Base-by-base conservation (phyloP, 1,140 invertebrate genomes). In the Sitodiplosis mosellana region DNA sequence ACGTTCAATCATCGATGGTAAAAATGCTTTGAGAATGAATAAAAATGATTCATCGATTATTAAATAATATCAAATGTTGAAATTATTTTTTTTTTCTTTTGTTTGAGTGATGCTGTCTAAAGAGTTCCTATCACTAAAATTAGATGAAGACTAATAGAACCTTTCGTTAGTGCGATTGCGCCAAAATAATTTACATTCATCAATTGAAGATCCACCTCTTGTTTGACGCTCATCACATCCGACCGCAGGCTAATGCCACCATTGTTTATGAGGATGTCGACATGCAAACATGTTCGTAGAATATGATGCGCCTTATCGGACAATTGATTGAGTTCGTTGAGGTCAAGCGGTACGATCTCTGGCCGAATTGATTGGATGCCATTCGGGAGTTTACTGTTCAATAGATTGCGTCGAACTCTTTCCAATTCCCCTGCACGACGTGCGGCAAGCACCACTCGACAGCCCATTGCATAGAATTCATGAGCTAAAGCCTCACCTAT, bases 151-250 rank as follows among this genome's bases (percentile, higher is more conserved):
- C n/a, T n/a, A n/a, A n/a, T n/a, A n/a, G n/a, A n/a, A n/a, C 89
- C 86, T 83, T 92, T 94, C 2, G 88, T 89, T 6, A 96, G 64
- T 40, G 81, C 84, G 49, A 95, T 73, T 54, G 88, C 77, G 20
- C 89, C 90, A 72, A 96, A 92, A 68, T 92, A 96, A 70, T 97
- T 97, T 2, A 93, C 78, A 19, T 77, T 63, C 92, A 97, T 96
- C 15, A 97, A 70, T 73, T 83, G 80, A 43, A 81, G 71, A 67
- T 93, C 81, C 22, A 96, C 87, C 59, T 86, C 78, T n/a, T 90
- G 59, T 38, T 75, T 69, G 2, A 91, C 94, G 41, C 80, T 69
- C 17, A 76, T 50, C 45, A 85, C 78, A 54, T 75, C 71, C 7
- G 89, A 89, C 57, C 92, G 68, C 53, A 83, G 78, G 41, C 84